phyloP scores from a whole-genome alignment of 2,888 invertebrate genomes.

The Pheosia gnoma region DNA sequence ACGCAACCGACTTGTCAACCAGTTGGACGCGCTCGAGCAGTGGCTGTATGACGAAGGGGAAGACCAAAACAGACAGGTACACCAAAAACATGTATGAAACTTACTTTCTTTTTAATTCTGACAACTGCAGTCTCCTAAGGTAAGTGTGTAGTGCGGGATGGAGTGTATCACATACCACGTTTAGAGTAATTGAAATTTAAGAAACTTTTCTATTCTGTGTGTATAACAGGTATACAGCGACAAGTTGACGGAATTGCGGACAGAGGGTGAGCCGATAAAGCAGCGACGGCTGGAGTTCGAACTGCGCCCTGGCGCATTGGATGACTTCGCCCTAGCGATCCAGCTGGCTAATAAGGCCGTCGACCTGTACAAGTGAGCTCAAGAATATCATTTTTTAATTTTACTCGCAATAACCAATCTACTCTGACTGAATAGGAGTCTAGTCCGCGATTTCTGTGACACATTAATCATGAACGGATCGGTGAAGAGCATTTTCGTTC shows the following conservation, averaged over 20 bases:
- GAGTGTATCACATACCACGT: too few species aligned
- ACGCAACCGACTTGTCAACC: conserved; percentile 84
- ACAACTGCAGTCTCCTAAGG: too few species aligned
- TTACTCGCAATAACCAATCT: background rate
- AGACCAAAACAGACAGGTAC: conserved; percentile 88
- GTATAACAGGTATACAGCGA: conserved; percentile 83
- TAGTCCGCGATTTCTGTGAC: too few species aligned
- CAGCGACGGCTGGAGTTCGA: conserved; percentile 92
- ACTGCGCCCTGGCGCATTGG: conserved; percentile 90
- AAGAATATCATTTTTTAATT: background rate
- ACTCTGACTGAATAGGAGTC: background rate
- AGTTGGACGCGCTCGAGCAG: conserved; percentile 94
- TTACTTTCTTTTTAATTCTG: too few species aligned
- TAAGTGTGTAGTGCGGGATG: too few species aligned
- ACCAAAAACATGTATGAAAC: too few species aligned
- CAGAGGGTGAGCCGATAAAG: conserved; percentile 95
- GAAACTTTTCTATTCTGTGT: background rate
- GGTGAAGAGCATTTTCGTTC: background rate
- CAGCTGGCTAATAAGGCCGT: conserved; percentile 92
- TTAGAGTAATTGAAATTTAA: too few species aligned
- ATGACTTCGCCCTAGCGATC: conserved; percentile 90
- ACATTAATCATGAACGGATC: background rate
- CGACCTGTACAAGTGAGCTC: conserved; percentile 86
- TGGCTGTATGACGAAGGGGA: conserved; percentile 99
- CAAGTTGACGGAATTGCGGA: conserved; percentile 86